Percentiles rank a stretch among this genome's conserved stretches.
These are phyloP conservation scores for Aplochiton taeniatus DNA, from an alignment of 2,797 vertebrate species.

Conservation along the genomic window DNA sequence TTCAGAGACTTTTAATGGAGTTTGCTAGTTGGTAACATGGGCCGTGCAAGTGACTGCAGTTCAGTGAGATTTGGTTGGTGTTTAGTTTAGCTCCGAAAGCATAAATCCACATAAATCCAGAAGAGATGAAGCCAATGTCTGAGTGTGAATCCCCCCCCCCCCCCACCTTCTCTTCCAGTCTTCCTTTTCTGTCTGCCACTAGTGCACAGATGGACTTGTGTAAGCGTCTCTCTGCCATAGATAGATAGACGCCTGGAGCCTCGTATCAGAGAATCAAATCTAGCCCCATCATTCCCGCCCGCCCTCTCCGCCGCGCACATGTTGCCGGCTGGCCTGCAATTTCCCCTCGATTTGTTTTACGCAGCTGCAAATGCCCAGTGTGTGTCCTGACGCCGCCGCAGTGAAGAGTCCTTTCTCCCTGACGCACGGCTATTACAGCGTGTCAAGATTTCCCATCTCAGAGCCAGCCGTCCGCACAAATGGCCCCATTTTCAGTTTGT, in stretches of 20 bases:
- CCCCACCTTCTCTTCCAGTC: slow-evolving; percentile 57
- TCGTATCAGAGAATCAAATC: slow-evolving; percentile 60
- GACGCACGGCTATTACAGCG: slow-evolving; percentile 57
- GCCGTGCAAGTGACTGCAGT: too few relatives aligned
- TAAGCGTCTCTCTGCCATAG: slow-evolving; percentile 34
- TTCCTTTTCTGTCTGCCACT: slow-evolving; percentile 64
- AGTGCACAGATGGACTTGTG: slow-evolving; percentile 57
- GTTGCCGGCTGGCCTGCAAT: slow-evolving; percentile 41
- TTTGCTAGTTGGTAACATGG: too few relatives aligned
- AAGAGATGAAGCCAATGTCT: neutral
- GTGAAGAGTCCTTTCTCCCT: slow-evolving; percentile 47
- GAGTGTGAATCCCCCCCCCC: slow-evolving; percentile 30
- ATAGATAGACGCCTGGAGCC: slow-evolving; percentile 54
- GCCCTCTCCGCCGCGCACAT: slow-evolving; percentile 41
- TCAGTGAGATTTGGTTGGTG: too few relatives aligned
- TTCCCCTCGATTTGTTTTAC: slow-evolving; percentile 38
- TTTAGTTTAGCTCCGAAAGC: too few relatives aligned
- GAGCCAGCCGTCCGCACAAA: slow-evolving; percentile 59
- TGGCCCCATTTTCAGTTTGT: slow-evolving; percentile 55
- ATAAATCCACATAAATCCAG: too few relatives aligned
- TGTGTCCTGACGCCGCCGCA: slow-evolving; percentile 47
- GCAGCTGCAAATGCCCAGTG: slow-evolving; percentile 50
- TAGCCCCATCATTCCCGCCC: slow-evolving; percentile 39
- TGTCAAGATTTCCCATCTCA: slow-evolving; percentile 63
- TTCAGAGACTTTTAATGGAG: too few relatives aligned